These are phyloP conservation scores for Promerops cafer DNA, from an alignment of 2,113 vertebrate species.

Conservation along the genomic window DNA sequence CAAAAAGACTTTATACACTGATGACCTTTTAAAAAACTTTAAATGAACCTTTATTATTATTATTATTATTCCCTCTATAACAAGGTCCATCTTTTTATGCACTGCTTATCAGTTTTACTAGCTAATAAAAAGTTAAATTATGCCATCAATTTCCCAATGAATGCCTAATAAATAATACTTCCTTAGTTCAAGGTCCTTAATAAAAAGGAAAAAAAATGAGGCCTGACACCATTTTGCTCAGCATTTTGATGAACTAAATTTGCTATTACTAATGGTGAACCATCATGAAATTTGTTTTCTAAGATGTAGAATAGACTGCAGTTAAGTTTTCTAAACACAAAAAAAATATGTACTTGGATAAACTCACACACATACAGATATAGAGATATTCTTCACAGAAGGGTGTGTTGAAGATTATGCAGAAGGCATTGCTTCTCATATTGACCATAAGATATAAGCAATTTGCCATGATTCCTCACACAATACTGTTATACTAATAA, in stretches of 20 bases:
- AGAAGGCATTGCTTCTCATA: not conserved
- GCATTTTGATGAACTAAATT: not conserved
- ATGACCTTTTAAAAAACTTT: slow-evolving; percentile 32
- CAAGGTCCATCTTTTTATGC: slow-evolving; percentile 35
- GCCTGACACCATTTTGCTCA: not conserved
- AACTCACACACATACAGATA: not conserved
- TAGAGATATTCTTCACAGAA: not conserved
- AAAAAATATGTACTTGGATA: not conserved
- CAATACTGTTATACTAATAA: not conserved
- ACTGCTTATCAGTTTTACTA: slow-evolving; percentile 51
- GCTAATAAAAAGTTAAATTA: slow-evolving; percentile 42
- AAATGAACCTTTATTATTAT: slow-evolving; percentile 15
- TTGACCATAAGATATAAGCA: not conserved
- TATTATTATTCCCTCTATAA: slow-evolving; percentile 7
- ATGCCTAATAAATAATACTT: slow-evolving; percentile 43
- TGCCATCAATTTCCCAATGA: slow-evolving; percentile 26
- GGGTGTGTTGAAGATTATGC: not conserved
- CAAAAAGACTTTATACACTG: not conserved
- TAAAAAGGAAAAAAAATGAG: not conserved
- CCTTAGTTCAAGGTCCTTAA: not conserved
- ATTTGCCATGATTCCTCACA: not conserved
- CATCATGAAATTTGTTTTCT: not conserved
- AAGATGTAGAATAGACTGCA: not conserved
- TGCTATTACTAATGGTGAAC: not conserved
- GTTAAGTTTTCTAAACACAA: not conserved